Conservation (phyloP, 2,113 vertebrate genomes). For the Pomatostomus ruficeps region DNA sequence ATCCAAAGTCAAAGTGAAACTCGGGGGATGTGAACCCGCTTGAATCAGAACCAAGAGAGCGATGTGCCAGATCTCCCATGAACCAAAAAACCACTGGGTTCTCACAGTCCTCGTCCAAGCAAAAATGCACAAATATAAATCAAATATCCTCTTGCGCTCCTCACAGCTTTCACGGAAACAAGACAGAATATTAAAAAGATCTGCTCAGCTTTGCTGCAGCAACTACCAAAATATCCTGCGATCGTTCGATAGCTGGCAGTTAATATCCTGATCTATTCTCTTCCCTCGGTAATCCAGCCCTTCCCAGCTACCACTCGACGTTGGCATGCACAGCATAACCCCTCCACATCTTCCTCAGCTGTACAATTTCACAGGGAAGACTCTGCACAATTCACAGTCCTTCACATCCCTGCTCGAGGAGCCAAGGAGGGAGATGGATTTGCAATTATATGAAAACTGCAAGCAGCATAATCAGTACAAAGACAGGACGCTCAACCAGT, state of each 20-base stretch:
- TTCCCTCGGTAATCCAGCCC: background rate
- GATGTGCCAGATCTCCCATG: conserved; percentile 38
- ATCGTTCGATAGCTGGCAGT: conserved; percentile 42
- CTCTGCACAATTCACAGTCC: background rate
- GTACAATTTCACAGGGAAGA: background rate
- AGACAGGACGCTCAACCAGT: background rate
- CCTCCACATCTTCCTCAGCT: background rate
- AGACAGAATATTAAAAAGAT: conserved; percentile 20
- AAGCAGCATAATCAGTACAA: background rate
- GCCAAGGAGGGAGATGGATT: background rate
- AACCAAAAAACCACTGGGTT: conserved; percentile 41
- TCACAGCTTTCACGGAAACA: background rate
- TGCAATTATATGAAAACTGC: background rate
- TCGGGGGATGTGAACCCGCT: conserved; percentile 59
- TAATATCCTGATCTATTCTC: conserved; percentile 58
- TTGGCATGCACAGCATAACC: background rate
- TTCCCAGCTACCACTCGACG: background rate
- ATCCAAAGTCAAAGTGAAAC: conserved; percentile 48
- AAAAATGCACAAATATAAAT: conserved; percentile 32
- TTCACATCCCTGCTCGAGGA: background rate
- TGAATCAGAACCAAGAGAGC: conserved; percentile 30
- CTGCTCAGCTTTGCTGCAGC: conserved; percentile 9
- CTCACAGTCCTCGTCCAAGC: conserved; percentile 50
- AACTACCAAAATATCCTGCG: conserved; percentile 48
- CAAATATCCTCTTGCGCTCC: conserved; percentile 12